These are phyloP conservation scores for Epinephelus malabaricus DNA, from an alignment of 2,797 vertebrate species.

Conservation along the genomic window DNA sequence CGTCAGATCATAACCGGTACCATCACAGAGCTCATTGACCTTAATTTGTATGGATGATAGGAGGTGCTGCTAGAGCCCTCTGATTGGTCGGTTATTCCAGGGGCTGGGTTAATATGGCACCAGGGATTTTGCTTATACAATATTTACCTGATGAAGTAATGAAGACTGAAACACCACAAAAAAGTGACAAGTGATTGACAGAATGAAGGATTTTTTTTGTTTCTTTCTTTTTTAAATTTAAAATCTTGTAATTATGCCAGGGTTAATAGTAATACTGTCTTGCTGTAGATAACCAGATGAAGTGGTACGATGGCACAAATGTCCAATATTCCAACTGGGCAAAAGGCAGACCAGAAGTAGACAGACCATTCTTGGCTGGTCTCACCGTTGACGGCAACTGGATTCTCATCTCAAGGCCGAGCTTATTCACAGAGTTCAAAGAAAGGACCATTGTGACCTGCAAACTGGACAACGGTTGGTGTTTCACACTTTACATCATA, in stretches of 20 bases:
- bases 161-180: neutral
- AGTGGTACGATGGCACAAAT: conserved; percentile 92
- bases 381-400: conserved; percentile 88
- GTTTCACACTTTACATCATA: neutral
- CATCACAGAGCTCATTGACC: no score
- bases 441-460: conserved; percentile 91
- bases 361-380: conserved; percentile 88
- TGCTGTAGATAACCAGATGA: conserved; percentile 80
- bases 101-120: no score
- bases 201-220: no score
- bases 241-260: neutral
- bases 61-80: no score
- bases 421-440: conserved; percentile 80
- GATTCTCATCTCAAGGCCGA: conserved; percentile 83
- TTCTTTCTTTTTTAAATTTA: no score
- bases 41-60: no score
- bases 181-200: neutral
- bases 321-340: conserved; percentile 94
- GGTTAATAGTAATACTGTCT: conserved; percentile 16
- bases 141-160: neutral
- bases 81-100: no score
- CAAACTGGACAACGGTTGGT: conserved; percentile 93
- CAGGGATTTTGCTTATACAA: neutral
- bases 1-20: no score
- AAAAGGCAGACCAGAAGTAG: conserved; percentile 87